Conservation (phyloP, 2,797 vertebrate species). For the Paramormyrops hopkinsi region DNA sequence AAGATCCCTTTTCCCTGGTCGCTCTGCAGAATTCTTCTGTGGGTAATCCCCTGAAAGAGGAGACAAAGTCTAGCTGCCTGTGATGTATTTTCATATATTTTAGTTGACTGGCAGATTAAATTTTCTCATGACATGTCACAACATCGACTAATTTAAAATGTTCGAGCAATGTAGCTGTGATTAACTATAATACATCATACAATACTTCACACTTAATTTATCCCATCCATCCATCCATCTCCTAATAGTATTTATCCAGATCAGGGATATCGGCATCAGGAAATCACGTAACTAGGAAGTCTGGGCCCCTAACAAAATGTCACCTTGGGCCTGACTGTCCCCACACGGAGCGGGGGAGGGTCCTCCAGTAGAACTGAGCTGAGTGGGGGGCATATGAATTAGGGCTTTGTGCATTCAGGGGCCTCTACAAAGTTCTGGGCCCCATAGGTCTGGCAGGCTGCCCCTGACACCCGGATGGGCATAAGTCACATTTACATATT, state of each 20-base stretch:
- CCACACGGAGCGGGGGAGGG: not conserved
- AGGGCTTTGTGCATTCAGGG: not conserved
- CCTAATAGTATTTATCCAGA: not conserved
- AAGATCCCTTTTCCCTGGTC: not conserved
- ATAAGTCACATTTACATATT: not conserved
- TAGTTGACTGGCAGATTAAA: not conserved
- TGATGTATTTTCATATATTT: not conserved
- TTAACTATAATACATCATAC: not conserved
- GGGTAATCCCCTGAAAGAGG: not conserved
- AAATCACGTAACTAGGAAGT: not conserved
- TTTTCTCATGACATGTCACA: not conserved
- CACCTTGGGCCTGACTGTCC: not conserved
- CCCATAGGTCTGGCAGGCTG: not conserved
- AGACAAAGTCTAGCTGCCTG: not conserved
- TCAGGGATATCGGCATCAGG: not conserved
- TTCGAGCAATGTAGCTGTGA: not conserved
- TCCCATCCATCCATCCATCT: not conserved
- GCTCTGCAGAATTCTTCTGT: not conserved
- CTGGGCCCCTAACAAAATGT: not conserved
- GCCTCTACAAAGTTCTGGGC: not conserved
- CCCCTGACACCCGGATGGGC: too few species aligned
- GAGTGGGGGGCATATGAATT: not conserved
- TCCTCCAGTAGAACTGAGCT: not conserved
- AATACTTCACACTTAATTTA: not conserved
- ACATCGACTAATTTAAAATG: not conserved